A percentile compares a stretch with the other conserved stretches of the same genome.
These are phyloP conservation scores for Tinea pellionella DNA, from an alignment of 2,888 invertebrate species.

Conservation along the genomic window DNA sequence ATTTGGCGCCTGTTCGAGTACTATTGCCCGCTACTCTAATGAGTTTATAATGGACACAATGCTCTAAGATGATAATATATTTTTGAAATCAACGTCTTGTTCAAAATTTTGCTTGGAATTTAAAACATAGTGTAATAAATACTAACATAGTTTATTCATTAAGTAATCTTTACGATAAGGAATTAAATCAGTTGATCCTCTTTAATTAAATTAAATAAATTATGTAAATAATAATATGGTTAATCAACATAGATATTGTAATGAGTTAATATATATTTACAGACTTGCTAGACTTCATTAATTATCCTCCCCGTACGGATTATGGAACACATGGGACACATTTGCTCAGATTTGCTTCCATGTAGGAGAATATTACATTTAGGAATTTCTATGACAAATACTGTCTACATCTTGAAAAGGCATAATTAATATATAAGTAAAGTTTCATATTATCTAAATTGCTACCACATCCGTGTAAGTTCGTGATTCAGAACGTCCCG, in stretches of 20 bases:
- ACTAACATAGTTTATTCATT: too few relatives aligned
- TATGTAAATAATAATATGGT: neutral
- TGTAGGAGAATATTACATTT: neutral
- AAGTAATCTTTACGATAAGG: too few relatives aligned
- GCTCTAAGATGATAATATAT: slow-evolving; percentile 60
- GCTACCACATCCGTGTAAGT: neutral
- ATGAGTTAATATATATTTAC: neutral
- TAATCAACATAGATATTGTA: neutral
- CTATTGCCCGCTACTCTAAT: slow-evolving; percentile 67
- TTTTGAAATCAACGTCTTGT: slow-evolving; percentile 64
- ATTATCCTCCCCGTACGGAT: neutral
- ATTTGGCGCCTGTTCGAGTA: slow-evolving; percentile 62
- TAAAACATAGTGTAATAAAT: neutral
- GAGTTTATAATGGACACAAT: slow-evolving; percentile 67
- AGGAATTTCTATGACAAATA: neutral
- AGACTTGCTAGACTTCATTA: neutral
- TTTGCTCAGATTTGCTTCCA: neutral
- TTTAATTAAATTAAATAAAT: neutral
- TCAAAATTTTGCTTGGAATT: neutral
- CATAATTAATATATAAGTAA: neutral
- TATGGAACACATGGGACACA: slow-evolving; percentile 4
- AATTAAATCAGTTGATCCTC: too few relatives aligned
- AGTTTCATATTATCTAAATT: neutral
- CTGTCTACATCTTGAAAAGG: neutral
- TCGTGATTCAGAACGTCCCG: slow-evolving; percentile 2